A percentile compares a stretch with the other conserved stretches of the same genome.
Evolutionary conservation across 2,113 vertebrate genomes (phyloP).

Genomic region (Salvelinus sp.): DNA sequence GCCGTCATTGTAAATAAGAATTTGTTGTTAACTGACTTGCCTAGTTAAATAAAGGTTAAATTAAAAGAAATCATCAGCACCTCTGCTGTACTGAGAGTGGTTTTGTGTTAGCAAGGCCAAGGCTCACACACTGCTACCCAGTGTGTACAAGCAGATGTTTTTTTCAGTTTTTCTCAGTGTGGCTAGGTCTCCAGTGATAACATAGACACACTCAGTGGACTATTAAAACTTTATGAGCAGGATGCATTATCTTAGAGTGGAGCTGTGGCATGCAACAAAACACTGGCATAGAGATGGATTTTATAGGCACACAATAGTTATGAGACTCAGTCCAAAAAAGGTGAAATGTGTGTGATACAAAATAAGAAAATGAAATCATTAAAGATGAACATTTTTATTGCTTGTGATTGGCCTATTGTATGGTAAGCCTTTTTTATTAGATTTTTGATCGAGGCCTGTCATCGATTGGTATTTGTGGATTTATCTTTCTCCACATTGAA

Average conservation of each 20-base stretch:
- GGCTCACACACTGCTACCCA: not conserved
- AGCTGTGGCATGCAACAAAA: constrained; percentile 6
- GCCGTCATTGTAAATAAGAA: no score
- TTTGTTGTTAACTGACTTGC: no score
- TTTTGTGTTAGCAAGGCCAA: not conserved
- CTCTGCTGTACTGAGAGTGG: constrained; percentile 13
- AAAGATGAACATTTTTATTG: constrained; percentile 27
- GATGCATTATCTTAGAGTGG: constrained; percentile 43
- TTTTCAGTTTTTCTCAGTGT: not conserved
- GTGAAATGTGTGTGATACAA: constrained; percentile 1
- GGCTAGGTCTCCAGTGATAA: constrained; percentile 16
- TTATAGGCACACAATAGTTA: constrained; percentile 44
- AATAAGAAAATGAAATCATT: constrained; percentile 46
- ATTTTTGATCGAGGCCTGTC: no score
- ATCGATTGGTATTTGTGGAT: not conserved
- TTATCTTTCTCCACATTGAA: constrained; percentile 58
- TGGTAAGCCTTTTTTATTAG: no score
- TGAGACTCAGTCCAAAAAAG: constrained; percentile 33
- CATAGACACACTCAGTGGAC: constrained; percentile 5
- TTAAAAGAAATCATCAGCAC: not conserved
- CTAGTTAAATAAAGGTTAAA: no score
- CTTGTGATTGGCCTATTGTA: not conserved
- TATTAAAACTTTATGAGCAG: constrained; percentile 51
- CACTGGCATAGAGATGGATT: not conserved
- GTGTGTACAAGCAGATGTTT: no score